Base-by-base conservation (phyloP, 2,113 vertebrate species). In the Pseudonaja textilis region DNA sequence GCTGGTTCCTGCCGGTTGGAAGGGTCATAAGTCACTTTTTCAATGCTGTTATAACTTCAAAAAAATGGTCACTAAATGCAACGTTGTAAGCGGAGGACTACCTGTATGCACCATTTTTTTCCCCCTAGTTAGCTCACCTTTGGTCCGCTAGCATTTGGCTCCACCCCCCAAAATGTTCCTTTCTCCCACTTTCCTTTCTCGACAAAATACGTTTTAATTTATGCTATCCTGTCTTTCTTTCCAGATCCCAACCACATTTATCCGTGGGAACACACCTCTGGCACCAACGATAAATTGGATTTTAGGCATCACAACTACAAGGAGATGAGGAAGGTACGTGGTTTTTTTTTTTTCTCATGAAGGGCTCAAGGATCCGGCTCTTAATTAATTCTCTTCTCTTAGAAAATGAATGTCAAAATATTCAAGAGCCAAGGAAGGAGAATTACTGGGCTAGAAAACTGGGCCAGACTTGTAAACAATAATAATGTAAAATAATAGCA, bases 291-390 rank as follows among this genome's bases (percentile, higher is more conserved):
- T 9, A 89, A 94, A 18, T 97, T 99, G 96, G 99, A 99, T 94
- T 99, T 99, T 96, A 98, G 97, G 86, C 99, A 99, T 92, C 99
- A 99, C 96, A 97, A 99, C 97, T 99, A 99, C 97, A 98, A 98
- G 91, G 98, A 98, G 92, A 99, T 99, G 99, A 98, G 98, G 95
- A 99, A 99, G 98, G 99, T 99, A 52, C 1, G 8, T 99, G 88
- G 10, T 4, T 3, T 0, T 42, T 42, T n/a, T n/a, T n/a, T 11
- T 11, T n/a, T 22, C 55, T 57, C 6, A 12, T 5, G 20, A 56
- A 22, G 55, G 55, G 20, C 55, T 56, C 55, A 20, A 56, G 14
- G 55, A 20, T 5, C 0, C 16, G 18, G 18, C 16, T 55, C 55
- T 55, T 55, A 55, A 55, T 20, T 55, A 18, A 56, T 56, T 56